Evolutionary conservation across 2,888 invertebrate species (phyloP).

Genomic region (Eristalinus sepulchralis): DNA sequence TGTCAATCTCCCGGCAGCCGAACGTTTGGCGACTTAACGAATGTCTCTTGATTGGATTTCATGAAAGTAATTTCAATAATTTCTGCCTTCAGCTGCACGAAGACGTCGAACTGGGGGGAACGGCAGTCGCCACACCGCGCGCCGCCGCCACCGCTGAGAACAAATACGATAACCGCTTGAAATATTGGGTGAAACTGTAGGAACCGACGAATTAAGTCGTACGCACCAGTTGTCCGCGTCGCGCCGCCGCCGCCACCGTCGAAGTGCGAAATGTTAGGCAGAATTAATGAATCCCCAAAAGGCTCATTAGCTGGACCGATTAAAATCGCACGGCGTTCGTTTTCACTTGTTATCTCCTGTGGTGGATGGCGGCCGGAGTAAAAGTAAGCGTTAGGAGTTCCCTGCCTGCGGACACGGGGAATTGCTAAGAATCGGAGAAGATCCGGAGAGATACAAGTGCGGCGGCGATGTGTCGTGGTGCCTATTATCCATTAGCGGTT

Average conservation of each 20-base stretch:
- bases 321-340: background rate
- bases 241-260: too few species aligned
- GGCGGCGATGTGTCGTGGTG: background rate
- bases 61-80: slow-evolving; percentile 27
- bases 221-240: background rate
- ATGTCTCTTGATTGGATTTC: slow-evolving; percentile 53
- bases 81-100: slow-evolving; percentile 1
- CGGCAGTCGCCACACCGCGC: background rate
- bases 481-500: slow-evolving; percentile 6
- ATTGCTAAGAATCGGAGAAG: background rate
- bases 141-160: background rate
- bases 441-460: background rate
- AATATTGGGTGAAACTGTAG: slow-evolving; percentile 14
- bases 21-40: slow-evolving; percentile 31
- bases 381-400: background rate
- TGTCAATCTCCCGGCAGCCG: slow-evolving; percentile 45
- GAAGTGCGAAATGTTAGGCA: background rate
- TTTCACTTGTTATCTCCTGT: background rate
- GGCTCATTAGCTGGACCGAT: slow-evolving; percentile 9
- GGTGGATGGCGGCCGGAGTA: background rate
- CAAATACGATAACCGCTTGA: slow-evolving; percentile 20
- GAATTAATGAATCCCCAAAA: background rate
- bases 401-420: background rate
- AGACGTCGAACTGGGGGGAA: background rate
- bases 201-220: background rate